A percentile compares a stretch with the other conserved stretches of the same genome.
phyloP scores from a whole-genome alignment of 2,113 vertebrate species.

The Microcebus jonahi region DNA sequence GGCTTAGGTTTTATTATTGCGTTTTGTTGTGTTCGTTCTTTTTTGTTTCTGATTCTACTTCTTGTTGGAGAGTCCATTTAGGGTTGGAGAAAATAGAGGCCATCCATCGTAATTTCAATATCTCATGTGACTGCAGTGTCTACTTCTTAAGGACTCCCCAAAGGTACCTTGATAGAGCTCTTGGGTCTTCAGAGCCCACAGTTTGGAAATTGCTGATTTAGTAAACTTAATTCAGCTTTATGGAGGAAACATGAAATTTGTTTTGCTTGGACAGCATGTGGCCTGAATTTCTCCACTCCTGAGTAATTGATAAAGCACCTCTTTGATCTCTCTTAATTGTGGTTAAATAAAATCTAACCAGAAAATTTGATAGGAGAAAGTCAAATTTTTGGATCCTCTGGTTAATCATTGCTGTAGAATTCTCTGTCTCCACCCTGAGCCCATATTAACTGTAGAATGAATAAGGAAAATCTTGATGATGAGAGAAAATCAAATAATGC shows the following conservation, averaged over 20 bases:
- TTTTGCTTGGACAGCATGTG: background rate
- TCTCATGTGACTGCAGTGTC: background rate
- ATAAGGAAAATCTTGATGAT: slow-evolving; percentile 10
- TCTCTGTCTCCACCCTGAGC: background rate
- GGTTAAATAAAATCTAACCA: slow-evolving; percentile 24
- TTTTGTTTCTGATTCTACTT: background rate
- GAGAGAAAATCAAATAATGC: slow-evolving; percentile 46
- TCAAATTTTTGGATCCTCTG: slow-evolving; percentile 10
- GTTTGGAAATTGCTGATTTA: slow-evolving; percentile 16
- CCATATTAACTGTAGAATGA: background rate
- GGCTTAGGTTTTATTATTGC: background rate
- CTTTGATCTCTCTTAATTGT: background rate
- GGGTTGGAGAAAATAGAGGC: background rate
- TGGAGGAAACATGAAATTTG: slow-evolving; percentile 22
- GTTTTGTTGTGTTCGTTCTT: slow-evolving; percentile 18
- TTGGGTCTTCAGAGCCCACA: background rate
- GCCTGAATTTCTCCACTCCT: background rate
- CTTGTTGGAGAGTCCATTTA: background rate
- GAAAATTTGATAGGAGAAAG: background rate
- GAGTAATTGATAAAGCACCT: background rate
- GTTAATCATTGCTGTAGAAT: background rate
- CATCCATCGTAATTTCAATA: background rate
- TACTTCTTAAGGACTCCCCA: background rate
- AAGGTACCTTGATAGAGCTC: background rate
- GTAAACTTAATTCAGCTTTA: slow-evolving; percentile 15